Base-by-base conservation (phyloP, 2,888 invertebrate genomes). In the Ectemnius cavifrons region DNA sequence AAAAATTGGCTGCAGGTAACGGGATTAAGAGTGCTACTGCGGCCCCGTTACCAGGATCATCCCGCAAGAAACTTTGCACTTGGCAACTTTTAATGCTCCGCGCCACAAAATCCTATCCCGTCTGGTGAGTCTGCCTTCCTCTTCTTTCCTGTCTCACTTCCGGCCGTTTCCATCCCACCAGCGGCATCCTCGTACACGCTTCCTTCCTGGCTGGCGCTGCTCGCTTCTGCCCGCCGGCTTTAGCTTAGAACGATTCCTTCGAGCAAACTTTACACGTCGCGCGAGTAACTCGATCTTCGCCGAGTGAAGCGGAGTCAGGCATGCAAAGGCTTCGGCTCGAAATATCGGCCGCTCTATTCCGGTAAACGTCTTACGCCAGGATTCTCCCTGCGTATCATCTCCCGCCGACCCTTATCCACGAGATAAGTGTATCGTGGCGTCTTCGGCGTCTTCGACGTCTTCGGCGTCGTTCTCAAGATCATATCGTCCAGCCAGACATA, bases 21-120 rank as follows among this genome's bases (percentile, higher is more conserved):
- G 84, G 86, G 89, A 89, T 90, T 89, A 89, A 88, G 88, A 83
- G 87, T 85, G 85, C 85, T 82, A 78, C 86, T 87, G 86, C 85
- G 16, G 84, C 82, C 37, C 86, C 85, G 85, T 86, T 86, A 84
- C 85, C 77, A 71, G 84, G 88, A 89, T 89, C 84, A 89, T 89
- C 88, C 87, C 78, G 81, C 80, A 84, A 84, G 86, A 89, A 90
- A 89, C 89, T 89, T 89, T 89, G 88, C 89, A 89, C 90, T 90
- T 86, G 89, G 86, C 85, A 90, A 89, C 87, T 90, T 89, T 89
- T 89, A 89, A 90, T 88, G 89, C 86, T 75, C 71, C 79, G 37
- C 37, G 81, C 86, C 86, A 72, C 87, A 80, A 85, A 88, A 87
- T 87, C 84, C 80, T 79, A 77, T 72, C 60, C 71, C 27, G 11